Evolutionary conservation across 2,888 invertebrate genomes (phyloP).

Genomic region (Zygogramma bicolorata): DNA sequence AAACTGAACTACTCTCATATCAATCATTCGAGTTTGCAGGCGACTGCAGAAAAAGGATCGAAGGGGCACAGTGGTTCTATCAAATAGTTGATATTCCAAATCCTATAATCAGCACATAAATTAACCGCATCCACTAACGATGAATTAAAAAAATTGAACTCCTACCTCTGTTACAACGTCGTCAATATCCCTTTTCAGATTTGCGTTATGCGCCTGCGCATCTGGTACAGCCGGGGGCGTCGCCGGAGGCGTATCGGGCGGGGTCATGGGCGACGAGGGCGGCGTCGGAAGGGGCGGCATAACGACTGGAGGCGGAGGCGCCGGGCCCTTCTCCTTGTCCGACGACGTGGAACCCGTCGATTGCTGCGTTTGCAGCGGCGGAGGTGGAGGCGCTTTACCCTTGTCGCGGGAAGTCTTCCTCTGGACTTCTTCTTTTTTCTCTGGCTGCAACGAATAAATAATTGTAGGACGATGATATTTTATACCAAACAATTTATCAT

Average conservation of each 20-base stretch:
- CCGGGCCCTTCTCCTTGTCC: conserved; percentile 44
- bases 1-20: too few species aligned
- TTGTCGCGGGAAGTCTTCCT: conserved; percentile 70
- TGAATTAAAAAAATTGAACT: too few species aligned
- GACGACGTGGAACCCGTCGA: conserved; percentile 47
- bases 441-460: conserved; percentile 68
- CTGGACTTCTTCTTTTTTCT: conserved; percentile 75
- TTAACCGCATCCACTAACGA: too few species aligned
- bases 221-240: conserved; percentile 21
- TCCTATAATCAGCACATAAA: too few species aligned
- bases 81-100: too few species aligned
- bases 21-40: too few species aligned
- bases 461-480: not conserved
- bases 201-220: not conserved
- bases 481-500: too few species aligned
- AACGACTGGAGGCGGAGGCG: conserved; percentile 48
- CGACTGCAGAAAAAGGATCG: too few species aligned
- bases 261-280: conserved; percentile 62
- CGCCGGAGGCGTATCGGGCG: conserved; percentile 61
- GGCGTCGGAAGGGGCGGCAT: conserved; percentile 49
- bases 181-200: not conserved
- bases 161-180: not conserved
- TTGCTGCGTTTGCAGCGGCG: conserved; percentile 64
- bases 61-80: too few species aligned
- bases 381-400: conserved; percentile 65